Percentiles rank a stretch among this genome's conserved stretches.
These are phyloP conservation scores for Drosophila meridiana DNA, from an alignment of 2,888 invertebrate genomes.

Conservation along the genomic window DNA sequence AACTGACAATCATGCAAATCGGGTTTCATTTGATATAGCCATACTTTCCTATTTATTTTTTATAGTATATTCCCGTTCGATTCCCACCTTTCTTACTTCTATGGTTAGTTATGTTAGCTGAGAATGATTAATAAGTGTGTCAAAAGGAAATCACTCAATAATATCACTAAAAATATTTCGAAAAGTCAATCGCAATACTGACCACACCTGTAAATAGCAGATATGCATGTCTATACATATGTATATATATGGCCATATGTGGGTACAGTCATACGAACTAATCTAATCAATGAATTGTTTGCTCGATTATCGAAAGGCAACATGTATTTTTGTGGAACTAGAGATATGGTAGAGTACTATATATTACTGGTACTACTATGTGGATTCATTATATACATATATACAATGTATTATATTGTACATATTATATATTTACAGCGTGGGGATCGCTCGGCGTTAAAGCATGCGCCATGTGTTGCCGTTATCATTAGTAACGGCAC, in stretches of 20 bases:
- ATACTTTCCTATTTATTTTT: background rate
- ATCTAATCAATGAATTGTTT: slow-evolving; percentile 31
- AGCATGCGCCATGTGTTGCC: slow-evolving; percentile 52
- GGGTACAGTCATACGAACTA: slow-evolving; percentile 18
- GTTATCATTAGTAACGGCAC: slow-evolving; percentile 76
- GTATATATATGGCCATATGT: background rate
- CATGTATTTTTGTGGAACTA: slow-evolving; percentile 7
- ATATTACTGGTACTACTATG: too few species aligned
- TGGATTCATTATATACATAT: background rate
- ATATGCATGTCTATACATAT: background rate
- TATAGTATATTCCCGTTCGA: too few species aligned
- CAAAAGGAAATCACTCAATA: background rate
- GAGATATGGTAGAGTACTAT: background rate
- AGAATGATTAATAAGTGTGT: background rate
- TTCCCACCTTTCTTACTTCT: background rate
- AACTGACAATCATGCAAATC: background rate
- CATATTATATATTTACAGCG: background rate
- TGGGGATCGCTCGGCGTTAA: slow-evolving; percentile 15
- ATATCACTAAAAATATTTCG: background rate
- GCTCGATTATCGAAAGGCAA: slow-evolving; percentile 1
- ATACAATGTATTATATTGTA: background rate
- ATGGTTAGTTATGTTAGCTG: background rate
- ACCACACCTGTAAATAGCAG: slow-evolving; percentile 1
- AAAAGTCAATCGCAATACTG: background rate
- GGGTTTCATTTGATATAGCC: background rate